Percentiles rank a stretch among this genome's conserved stretches.
Evolutionary conservation across 2,888 invertebrate genomes (phyloP).

Genomic region (Pandemis cinnamomeana): DNA sequence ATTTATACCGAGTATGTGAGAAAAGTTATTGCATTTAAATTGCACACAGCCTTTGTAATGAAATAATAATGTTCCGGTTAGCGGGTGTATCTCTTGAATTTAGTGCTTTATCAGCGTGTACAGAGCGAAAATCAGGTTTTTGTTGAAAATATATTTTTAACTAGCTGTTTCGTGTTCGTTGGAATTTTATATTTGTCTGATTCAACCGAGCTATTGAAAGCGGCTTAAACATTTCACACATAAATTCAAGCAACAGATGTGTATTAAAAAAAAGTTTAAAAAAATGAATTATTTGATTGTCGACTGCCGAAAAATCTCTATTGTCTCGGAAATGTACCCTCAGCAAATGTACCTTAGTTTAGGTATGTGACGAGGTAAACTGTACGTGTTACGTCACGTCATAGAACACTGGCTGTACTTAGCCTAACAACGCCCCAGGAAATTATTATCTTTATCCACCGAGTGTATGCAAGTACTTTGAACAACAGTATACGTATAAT

Average conservation of each 20-base stretch:
- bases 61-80: constrained; percentile 39
- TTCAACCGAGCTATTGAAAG: too few relatives aligned
- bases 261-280: too few relatives aligned
- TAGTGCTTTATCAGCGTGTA: constrained; percentile 9
- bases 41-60: constrained; percentile 51
- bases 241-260: too few relatives aligned
- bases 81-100: constrained; percentile 36
- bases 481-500: constrained; percentile 46
- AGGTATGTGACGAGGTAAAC: constrained; percentile 10
- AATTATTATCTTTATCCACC: constrained; percentile 59
- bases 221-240: too few relatives aligned
- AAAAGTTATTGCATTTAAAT: constrained; percentile 63
- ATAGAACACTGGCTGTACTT: constrained; percentile 49
- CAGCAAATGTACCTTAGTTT: too few relatives aligned
- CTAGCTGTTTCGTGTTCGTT: too few relatives aligned
- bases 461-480: constrained; percentile 49
- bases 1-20: constrained; percentile 63
- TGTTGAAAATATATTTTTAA: not conserved
- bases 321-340: not conserved
- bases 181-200: too few relatives aligned
- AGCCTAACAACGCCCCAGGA: constrained; percentile 55
- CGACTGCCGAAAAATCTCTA: not conserved
- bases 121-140: constrained; percentile 5
- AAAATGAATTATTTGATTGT: too few relatives aligned
- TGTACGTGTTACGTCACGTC: constrained; percentile 30